A percentile compares a stretch with the other conserved stretches of the same genome.
Conservation (phyloP, 2,113 vertebrate species). For the Cisticola juncidis region DNA sequence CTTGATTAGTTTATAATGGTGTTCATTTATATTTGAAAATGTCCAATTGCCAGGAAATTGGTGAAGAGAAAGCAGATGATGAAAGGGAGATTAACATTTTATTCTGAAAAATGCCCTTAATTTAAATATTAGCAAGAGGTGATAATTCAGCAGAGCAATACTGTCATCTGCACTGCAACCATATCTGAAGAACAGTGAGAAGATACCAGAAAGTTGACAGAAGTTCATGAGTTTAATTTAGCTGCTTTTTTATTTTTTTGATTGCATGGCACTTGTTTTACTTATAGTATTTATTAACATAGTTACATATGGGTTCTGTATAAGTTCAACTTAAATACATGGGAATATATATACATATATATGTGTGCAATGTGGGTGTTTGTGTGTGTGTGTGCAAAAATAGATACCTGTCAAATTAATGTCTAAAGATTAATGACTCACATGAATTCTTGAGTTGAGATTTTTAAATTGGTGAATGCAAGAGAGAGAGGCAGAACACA, state of each 20-base stretch:
- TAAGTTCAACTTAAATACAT: neutral
- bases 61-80: neutral
- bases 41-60: neutral
- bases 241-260: neutral
- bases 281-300: neutral
- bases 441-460: neutral
- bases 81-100: neutral
- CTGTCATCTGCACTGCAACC: neutral
- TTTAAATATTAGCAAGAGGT: neutral
- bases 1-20: neutral
- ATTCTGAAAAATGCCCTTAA: neutral
- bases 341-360: neutral
- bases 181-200: neutral
- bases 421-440: neutral
- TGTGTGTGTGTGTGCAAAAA: neutral
- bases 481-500: neutral
- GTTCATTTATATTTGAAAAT: slow-evolving; percentile 25
- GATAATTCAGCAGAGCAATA: neutral
- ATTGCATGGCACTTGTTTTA: neutral
- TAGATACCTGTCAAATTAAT: neutral
- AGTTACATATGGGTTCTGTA: neutral
- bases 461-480: neutral
- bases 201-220: neutral
- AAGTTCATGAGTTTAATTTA: neutral
- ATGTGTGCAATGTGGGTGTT: neutral